Base-by-base conservation (phyloP, 1,140 invertebrate species). In the Lutraria rhynchaena region DNA sequence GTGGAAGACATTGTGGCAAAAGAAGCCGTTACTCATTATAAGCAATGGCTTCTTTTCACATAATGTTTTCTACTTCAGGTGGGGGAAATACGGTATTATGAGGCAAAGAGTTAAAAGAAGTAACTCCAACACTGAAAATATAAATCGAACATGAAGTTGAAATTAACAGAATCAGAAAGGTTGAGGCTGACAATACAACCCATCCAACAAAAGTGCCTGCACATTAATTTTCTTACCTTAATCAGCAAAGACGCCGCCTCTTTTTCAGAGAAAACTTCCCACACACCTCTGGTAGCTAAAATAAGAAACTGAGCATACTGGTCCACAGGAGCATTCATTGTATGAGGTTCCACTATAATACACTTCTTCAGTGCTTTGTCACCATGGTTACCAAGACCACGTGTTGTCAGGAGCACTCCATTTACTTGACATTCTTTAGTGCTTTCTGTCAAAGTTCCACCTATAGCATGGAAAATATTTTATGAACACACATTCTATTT, bases 371-470 rank as follows among this genome's bases (percentile, higher is more conserved):
- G 73, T 13, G 27, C 83, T 4, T 83, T 75, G 82, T 92, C 91
- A 58, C 91, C 91, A 86, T 92, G 91, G 88, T 92, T 92, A 86
- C 91, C 91, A 35, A 92, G 89, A 2, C 91, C 90, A 37, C 91
- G 51, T 17, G 91, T 92, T 7, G 91, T 87, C 24, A 85, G 53
- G 17, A 91, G 75, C 22, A 92, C 87, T 24, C 91, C 91, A 86
- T 91, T 91, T 1, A 92, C 89, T 24, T 80, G 76, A 53, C 87
- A 85, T 41, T 92, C 89, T 69, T 83, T 84, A 0, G 84, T 80
- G 81, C 90, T 91, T 51, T 87, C 70, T 84, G 84, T 92, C 11
- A 92, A 49, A 9, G 83, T 87, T 0, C 90, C 91, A 77, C 91
- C 91, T 92, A 37, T 17, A 78, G 19, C 13, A 27, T 22, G 3